Evolutionary conservation across 2,797 vertebrate species (phyloP).

Genomic region (Diplodus puntazzo): DNA sequence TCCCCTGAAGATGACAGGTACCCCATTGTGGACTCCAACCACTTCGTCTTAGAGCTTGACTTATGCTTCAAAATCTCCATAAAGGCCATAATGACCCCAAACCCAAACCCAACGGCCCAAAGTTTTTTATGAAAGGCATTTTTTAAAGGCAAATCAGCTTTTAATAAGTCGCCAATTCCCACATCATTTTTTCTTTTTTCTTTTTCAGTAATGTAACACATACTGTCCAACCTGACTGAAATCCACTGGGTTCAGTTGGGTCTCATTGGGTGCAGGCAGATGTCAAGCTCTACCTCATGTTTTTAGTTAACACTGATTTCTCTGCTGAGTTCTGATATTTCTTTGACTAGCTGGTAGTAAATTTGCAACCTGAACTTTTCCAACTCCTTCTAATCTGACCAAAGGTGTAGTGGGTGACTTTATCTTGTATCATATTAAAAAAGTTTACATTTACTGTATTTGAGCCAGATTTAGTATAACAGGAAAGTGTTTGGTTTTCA

Average conservation of each 20-base stretch:
- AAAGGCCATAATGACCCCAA: slow-evolving; percentile 38
- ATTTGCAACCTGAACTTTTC: slow-evolving; percentile 21
- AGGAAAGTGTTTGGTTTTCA: neutral
- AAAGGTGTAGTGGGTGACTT: slow-evolving; percentile 44
- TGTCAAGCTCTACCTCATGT: slow-evolving; percentile 71
- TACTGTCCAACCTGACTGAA: slow-evolving; percentile 21
- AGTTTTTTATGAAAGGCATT: neutral
- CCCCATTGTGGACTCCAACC: slow-evolving; percentile 78
- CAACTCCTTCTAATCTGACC: slow-evolving; percentile 14
- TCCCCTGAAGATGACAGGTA: slow-evolving; percentile 99
- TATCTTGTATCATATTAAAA: slow-evolving; percentile 62
- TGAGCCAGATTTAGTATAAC: neutral
- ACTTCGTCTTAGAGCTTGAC: slow-evolving; percentile 72
- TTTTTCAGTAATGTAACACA: neutral
- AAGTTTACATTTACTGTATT: neutral
- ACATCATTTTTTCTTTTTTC: neutral
- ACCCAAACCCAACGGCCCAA: slow-evolving; percentile 21
- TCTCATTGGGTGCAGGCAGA: slow-evolving; percentile 64
- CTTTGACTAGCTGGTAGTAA: slow-evolving; percentile 45
- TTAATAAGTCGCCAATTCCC: neutral
- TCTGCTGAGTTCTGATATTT: slow-evolving; percentile 33
- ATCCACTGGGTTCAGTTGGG: slow-evolving; percentile 31
- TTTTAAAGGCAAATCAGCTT: neutral
- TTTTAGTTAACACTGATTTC: slow-evolving; percentile 30
- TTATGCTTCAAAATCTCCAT: slow-evolving; percentile 58